phyloP scores from a whole-genome alignment of 2,888 invertebrate genomes.

The Copidosoma aretas region DNA sequence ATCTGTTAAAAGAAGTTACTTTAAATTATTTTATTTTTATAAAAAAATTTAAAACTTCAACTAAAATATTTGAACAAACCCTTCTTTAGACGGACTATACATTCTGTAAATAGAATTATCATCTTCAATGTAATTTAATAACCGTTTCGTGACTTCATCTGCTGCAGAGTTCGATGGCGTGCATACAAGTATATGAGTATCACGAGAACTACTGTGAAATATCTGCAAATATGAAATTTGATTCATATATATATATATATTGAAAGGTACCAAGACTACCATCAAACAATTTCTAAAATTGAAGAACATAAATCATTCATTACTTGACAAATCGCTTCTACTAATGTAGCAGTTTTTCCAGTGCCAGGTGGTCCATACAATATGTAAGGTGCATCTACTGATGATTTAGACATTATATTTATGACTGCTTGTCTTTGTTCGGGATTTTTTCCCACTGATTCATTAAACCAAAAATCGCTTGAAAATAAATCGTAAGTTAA shows the following conservation, averaged over 20 bases:
- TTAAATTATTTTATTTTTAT: background rate
- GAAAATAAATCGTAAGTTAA: background rate
- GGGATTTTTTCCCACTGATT: slow-evolving; percentile 64
- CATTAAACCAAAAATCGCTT: slow-evolving; percentile 52
- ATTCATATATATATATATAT: background rate
- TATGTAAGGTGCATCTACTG: slow-evolving; percentile 76
- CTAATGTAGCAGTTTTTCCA: slow-evolving; percentile 76
- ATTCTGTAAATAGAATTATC: slow-evolving; percentile 38
- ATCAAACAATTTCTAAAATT: background rate
- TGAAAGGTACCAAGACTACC: too few species aligned
- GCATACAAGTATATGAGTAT: slow-evolving; percentile 68
- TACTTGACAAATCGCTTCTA: slow-evolving; percentile 75
- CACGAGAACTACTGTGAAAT: slow-evolving; percentile 54
- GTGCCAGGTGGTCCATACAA: slow-evolving; percentile 89
- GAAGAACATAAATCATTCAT: slow-evolving; percentile 12
- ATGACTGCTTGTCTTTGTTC: slow-evolving; percentile 73
- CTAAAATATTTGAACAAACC: slow-evolving; percentile 29
- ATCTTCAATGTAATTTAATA: slow-evolving; percentile 54
- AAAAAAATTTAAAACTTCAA: background rate
- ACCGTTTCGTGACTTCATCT: slow-evolving; percentile 69
- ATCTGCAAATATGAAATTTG: slow-evolving; percentile 46
- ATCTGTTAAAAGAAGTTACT: slow-evolving; percentile 32
- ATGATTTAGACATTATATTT: slow-evolving; percentile 71
- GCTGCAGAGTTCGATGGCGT: slow-evolving; percentile 77
- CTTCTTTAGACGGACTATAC: slow-evolving; percentile 43